Percentiles rank a stretch among this genome's conserved stretches.
phyloP scores from a whole-genome alignment of 1,140 invertebrate species.

The Micrasema longulum region DNA sequence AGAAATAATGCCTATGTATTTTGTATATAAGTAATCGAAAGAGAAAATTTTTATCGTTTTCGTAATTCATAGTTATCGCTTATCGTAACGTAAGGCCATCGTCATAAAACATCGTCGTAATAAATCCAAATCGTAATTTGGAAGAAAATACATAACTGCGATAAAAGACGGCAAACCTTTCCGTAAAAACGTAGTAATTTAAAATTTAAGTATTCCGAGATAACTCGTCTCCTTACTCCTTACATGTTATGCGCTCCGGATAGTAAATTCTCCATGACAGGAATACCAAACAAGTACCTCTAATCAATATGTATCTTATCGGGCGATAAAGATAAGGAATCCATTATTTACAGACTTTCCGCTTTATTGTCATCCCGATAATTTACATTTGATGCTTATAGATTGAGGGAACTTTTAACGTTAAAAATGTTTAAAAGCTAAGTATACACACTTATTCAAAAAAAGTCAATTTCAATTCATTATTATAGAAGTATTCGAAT shows the following conservation, averaged over 20 bases:
- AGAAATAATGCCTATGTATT: too few species aligned
- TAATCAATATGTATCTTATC: slow-evolving; percentile 37
- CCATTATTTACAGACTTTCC: too few species aligned
- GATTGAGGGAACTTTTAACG: too few species aligned
- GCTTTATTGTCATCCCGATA: too few species aligned
- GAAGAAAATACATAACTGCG: slow-evolving; percentile 9
- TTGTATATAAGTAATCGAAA: background rate
- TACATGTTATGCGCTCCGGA: slow-evolving; percentile 30
- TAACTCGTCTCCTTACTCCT: background rate
- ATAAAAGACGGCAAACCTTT: slow-evolving; percentile 26
- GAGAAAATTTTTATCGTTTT: background rate
- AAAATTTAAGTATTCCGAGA: slow-evolving; percentile 26
- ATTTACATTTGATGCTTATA: too few species aligned
- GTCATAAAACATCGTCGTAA: slow-evolving; percentile 17
- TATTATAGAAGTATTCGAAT: too few species aligned
- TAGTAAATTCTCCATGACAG: slow-evolving; percentile 30
- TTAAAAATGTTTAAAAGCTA: too few species aligned
- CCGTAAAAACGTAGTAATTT: slow-evolving; percentile 31
- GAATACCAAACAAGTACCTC: slow-evolving; percentile 34
- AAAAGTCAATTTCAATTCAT: too few species aligned
- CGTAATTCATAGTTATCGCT: background rate
- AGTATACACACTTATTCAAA: too few species aligned
- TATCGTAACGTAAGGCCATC: slow-evolving; percentile 2
- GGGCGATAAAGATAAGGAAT: background rate
- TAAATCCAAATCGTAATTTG: slow-evolving; percentile 20